A percentile compares a stretch with the other conserved stretches of the same genome.
Evolutionary conservation across 2,888 invertebrate genomes (phyloP).

Genomic region (Tryphoninae sp.): DNA sequence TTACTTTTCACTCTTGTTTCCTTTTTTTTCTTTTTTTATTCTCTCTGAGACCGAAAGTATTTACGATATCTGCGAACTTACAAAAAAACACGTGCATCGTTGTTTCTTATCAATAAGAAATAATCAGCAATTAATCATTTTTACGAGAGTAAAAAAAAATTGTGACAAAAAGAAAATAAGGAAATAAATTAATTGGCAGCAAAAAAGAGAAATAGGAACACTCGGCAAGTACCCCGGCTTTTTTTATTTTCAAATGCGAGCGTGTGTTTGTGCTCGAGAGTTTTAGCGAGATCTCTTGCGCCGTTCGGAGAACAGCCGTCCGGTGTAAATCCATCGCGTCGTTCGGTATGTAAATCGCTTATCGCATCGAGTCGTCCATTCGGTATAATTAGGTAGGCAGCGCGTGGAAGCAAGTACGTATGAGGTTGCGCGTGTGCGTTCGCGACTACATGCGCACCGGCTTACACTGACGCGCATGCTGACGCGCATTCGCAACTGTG

Average conservation of each 20-base stretch:
- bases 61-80: too few species aligned
- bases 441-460: background rate
- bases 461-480: too few species aligned
- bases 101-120: too few species aligned
- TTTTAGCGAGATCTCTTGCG: constrained; percentile 29
- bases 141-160: too few species aligned
- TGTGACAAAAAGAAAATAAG: too few species aligned
- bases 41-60: background rate
- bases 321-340: constrained; percentile 78
- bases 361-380: constrained; percentile 79
- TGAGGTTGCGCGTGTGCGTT: constrained; percentile 26
- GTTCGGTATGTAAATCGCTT: constrained; percentile 80
- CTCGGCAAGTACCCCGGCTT: background rate
- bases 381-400: constrained; percentile 80
- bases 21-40: background rate
- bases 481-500: background rate
- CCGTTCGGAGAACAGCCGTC: constrained; percentile 54
- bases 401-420: constrained; percentile 50
- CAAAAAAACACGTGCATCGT: too few species aligned
- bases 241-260: background rate
- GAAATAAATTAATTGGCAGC: too few species aligned
- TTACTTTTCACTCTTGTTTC: background rate
- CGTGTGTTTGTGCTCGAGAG: constrained; percentile 11
- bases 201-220: background rate
- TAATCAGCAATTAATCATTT: too few species aligned